These are phyloP conservation scores for Nephrotoma flavescens DNA, from an alignment of 2,888 invertebrate genomes.

Conservation along the genomic window DNA sequence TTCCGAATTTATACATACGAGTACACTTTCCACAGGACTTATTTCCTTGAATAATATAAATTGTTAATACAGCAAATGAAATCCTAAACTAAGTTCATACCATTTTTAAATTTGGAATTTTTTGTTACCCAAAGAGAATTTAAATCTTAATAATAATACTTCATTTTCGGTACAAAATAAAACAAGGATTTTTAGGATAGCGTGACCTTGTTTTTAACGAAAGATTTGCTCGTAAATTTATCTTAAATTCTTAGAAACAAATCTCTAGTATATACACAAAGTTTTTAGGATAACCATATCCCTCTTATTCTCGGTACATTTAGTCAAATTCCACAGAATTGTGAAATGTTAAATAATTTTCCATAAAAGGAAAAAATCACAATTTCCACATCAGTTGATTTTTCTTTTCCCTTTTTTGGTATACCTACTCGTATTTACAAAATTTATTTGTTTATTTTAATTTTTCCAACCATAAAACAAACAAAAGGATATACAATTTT, in stretches of 20 bases:
- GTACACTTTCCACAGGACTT: too few relatives aligned
- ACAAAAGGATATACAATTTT: neutral
- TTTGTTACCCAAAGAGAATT: neutral
- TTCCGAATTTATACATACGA: too few relatives aligned
- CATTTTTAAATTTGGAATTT: neutral
- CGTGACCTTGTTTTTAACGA: neutral
- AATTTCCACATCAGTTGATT: neutral
- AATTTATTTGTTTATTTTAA: neutral
- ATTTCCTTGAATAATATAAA: too few relatives aligned
- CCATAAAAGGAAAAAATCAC: neutral
- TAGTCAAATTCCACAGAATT: neutral
- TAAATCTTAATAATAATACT: neutral
- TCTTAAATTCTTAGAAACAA: neutral
- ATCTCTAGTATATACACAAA: neutral
- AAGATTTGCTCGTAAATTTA: neutral
- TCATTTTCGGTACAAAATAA: neutral
- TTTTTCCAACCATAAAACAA: neutral
- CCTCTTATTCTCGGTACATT: neutral
- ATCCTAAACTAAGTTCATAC: too few relatives aligned
- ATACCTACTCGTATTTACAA: neutral
- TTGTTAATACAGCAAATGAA: too few relatives aligned
- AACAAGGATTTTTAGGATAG: neutral
- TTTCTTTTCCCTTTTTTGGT: neutral
- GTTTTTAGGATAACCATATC: neutral
- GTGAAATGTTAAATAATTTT: neutral